Evolutionary conservation across 2,797 vertebrate species (phyloP), one percentile per base, ranked within the genome.

Genomic region (Typhlichthys eigenmanni): DNA sequence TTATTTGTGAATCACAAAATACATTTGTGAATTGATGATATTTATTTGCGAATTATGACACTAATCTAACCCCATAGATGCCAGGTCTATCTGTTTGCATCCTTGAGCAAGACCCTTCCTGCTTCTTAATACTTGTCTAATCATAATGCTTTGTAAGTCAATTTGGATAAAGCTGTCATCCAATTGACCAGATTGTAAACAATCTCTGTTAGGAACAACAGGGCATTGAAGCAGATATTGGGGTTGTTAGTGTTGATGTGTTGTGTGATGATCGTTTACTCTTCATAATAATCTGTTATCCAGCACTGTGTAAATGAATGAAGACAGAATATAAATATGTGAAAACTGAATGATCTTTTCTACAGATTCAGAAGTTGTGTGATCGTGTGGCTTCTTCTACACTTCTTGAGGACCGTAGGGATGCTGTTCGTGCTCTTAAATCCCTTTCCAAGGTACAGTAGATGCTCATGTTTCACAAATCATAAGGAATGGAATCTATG

Each of bases 311-410:
- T 54, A 12, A 11, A 13, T 1, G 12, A 13, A 38, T 54, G 13
- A 54, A 53, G 4, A 1, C 19, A 14, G 1, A 63, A 43, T 38
- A 5, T 6, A 38, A 38, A 6, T 34, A 13, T 7, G 2, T 47
- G 2, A 9, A 10, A 32, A 47, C 13, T 47, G 57, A 62, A 17
- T 16, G 7, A 11, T 47, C 0, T 8, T 59, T 67, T 13, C 13
- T 73, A n/a, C 29, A 99, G 98, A 98, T 99, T 73, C 98, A 99
- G 90, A 99, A 96, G 81, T 83, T 99, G 62, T 99, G 96, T 77
- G 97, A 99, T 83, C 89, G 98, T 0, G 98, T 98, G 5, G 95
- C 96, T 14, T 99, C 98, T 0, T 98, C 98, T 6, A 99, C 97
- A 0, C 83, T 99, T 1, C 66, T 99, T 52, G 97, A 99, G 65